A percentile compares a stretch with the other conserved stretches of the same genome.
Conservation (phyloP, 2,797 vertebrate species). For the Rhinophrynus dorsalis region DNA sequence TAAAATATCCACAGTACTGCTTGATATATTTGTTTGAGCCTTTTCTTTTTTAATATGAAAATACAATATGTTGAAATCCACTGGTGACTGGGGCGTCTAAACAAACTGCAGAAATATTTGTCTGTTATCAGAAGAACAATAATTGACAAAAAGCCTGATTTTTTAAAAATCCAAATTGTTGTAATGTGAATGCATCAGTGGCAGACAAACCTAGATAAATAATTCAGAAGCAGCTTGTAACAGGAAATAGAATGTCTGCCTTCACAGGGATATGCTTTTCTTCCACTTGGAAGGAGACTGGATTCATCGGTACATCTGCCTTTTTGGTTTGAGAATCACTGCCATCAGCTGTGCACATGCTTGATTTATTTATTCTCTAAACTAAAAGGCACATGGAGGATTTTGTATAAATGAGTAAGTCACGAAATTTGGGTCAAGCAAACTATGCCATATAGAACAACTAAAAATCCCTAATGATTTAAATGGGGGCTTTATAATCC, state of each 20-base stretch:
- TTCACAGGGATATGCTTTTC: constrained; percentile 42
- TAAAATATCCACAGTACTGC: too few relatives aligned
- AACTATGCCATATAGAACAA: too few relatives aligned
- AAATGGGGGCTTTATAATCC: too few relatives aligned
- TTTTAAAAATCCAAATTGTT: background rate
- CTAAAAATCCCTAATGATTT: too few relatives aligned
- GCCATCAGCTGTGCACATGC: constrained; percentile 48
- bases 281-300: constrained; percentile 44
- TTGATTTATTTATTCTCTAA: constrained; percentile 38
- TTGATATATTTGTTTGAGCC: too few relatives aligned
- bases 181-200: constrained; percentile 11
- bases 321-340: constrained; percentile 47
- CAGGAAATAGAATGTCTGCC: constrained; percentile 42
- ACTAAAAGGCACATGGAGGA: constrained; percentile 38
- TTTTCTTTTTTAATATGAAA: too few relatives aligned
- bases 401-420: too few relatives aligned
- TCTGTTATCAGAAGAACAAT: background rate
- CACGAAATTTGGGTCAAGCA: too few relatives aligned
- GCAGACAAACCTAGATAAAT: constrained; percentile 39
- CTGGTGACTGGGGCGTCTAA: too few relatives aligned
- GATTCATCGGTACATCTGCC: constrained; percentile 46
- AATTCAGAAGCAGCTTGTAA: constrained; percentile 40
- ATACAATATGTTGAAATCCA: too few relatives aligned
- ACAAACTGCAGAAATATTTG: background rate
- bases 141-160: background rate